phyloP scores from a whole-genome alignment of 1,140 invertebrate species.

The Aleiodes sp. region DNA sequence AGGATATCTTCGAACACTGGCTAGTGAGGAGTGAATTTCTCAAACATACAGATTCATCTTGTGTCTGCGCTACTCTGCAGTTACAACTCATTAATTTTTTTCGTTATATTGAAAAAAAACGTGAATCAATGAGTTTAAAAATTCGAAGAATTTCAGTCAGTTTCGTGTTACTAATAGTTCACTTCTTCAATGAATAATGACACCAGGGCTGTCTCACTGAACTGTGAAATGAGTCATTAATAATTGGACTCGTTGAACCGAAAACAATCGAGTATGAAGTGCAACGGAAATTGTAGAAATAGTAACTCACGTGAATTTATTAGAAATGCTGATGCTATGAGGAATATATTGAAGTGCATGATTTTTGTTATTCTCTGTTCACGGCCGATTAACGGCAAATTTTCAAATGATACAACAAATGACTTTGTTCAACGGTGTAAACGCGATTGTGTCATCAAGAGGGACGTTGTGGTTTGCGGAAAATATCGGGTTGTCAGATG shows the following conservation, averaged over 20 bases:
- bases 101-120: too few species aligned
- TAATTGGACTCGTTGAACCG: neutral
- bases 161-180: too few species aligned
- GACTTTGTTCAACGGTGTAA: conserved; percentile 56
- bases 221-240: too few species aligned
- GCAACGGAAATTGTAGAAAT: neutral
- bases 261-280: neutral
- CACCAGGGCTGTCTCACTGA: too few species aligned
- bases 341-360: conserved; percentile 15
- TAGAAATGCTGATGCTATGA: neutral
- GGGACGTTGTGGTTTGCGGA: conserved; percentile 45
- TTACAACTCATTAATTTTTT: conserved; percentile 1
- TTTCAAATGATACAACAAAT: conserved; percentile 36
- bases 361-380: conserved; percentile 31
- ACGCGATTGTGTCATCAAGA: conserved; percentile 50
- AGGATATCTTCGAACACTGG: conserved; percentile 56
- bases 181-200: too few species aligned
- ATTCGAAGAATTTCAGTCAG: too few species aligned
- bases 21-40: conserved; percentile 49
- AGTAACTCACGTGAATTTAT: neutral
- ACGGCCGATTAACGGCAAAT: neutral
- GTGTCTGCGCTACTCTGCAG: neutral
- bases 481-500: conserved; percentile 51
- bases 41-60: conserved; percentile 42
- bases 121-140: too few species aligned